Evolutionary conservation across 2,113 vertebrate species (phyloP).

Genomic region (Cyphomyrus plagiostoma): DNA sequence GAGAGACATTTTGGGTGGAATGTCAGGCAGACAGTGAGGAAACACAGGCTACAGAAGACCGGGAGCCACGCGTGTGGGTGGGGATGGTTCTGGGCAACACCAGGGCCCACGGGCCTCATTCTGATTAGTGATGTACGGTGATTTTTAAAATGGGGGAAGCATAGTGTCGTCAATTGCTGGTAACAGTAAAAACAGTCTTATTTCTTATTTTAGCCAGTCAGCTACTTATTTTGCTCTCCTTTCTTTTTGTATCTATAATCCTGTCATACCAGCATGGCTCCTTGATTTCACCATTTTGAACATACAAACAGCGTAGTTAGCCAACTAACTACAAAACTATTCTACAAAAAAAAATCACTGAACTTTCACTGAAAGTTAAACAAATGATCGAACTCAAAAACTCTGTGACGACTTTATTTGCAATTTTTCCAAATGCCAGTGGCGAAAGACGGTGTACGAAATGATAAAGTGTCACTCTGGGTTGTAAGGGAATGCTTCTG

Average conservation of each 20-base stretch:
- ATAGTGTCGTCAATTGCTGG: not conserved
- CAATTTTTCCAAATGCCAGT: not conserved
- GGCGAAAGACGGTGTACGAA: not conserved
- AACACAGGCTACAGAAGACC: slow-evolving; percentile 24
- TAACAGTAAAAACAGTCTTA: not conserved
- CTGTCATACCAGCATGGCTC: not conserved
- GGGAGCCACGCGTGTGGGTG: not conserved
- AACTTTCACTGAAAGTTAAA: not conserved
- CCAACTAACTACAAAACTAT: not conserved
- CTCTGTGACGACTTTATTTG: not conserved
- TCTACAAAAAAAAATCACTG: not conserved
- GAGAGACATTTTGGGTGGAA: slow-evolving; percentile 40
- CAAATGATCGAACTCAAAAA: not conserved
- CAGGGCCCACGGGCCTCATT: not conserved
- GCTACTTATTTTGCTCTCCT: not conserved
- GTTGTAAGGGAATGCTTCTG: not conserved
- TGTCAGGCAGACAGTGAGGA: not conserved
- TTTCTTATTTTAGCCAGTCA: not conserved
- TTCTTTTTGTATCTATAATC: not conserved
- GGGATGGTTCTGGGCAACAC: not conserved
- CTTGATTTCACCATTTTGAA: not conserved
- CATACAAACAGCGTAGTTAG: not conserved
- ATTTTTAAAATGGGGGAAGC: not conserved
- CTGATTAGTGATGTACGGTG: not conserved
- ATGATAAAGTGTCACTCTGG: not conserved